These are phyloP conservation scores for Alligator sinensis DNA, from an alignment of 2,113 vertebrate species.

Conservation along the genomic window DNA sequence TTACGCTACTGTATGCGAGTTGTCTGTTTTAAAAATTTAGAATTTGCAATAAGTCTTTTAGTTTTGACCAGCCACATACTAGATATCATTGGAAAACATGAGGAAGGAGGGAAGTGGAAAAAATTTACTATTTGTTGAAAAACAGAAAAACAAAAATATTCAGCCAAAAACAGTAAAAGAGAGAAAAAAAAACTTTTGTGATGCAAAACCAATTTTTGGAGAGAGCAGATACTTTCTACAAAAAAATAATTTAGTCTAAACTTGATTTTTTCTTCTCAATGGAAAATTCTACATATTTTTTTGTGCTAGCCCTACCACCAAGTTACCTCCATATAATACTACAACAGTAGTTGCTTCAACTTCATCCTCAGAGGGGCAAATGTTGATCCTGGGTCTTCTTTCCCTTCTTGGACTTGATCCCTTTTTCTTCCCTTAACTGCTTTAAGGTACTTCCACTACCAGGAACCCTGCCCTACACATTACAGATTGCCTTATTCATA, in stretches of 20 bases:
- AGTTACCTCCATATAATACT: not conserved
- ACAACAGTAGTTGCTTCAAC: not conserved
- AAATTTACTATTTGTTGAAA: not conserved
- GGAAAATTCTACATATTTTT: not conserved
- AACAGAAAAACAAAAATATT: not conserved
- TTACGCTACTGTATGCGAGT: not conserved
- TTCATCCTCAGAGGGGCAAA: constrained; percentile 5
- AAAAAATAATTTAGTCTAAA: not conserved
- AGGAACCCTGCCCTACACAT: not conserved
- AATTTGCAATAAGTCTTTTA: not conserved
- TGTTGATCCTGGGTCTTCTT: not conserved
- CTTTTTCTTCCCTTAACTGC: not conserved
- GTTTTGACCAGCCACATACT: not conserved
- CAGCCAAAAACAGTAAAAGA: not conserved
- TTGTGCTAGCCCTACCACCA: not conserved
- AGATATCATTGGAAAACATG: not conserved
- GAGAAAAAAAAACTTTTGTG: not conserved
- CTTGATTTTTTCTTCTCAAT: not conserved
- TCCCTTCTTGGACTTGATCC: not conserved
- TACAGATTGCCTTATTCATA: not conserved
- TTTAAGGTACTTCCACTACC: not conserved
- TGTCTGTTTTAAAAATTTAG: not conserved
- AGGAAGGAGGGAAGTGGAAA: not conserved
- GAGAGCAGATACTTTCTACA: not conserved
- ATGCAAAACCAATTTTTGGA: not conserved